Evolutionary conservation across 2,113 vertebrate genomes (phyloP).

Genomic region (Sclerurus mexicanus): DNA sequence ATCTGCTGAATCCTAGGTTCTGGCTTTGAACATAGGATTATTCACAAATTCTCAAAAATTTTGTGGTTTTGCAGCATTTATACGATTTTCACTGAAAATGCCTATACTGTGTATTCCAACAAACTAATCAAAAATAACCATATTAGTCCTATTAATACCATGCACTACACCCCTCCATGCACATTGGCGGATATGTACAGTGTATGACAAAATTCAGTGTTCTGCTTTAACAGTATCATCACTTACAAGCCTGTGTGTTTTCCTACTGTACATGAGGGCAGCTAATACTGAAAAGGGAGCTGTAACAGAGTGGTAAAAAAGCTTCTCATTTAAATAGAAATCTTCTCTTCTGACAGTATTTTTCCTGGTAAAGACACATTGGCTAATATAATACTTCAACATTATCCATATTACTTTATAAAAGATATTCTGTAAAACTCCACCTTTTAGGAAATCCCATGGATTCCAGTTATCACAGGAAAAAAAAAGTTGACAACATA

Average conservation of each 20-base stretch:
- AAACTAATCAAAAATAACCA: not conserved
- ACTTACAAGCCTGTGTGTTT: not conserved
- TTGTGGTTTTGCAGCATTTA: not conserved
- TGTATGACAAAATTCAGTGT: not conserved
- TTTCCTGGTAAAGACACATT: not conserved
- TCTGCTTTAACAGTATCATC: not conserved
- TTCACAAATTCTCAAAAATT: not conserved
- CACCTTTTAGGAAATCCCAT: not conserved
- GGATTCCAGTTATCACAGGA: not conserved
- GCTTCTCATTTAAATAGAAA: not conserved
- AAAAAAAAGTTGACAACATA: not conserved
- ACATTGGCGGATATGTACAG: rapidly evolving
- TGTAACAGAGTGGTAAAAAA: not conserved
- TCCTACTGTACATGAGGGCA: not conserved
- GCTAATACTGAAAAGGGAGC: not conserved
- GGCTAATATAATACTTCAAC: not conserved
- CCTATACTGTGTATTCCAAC: not conserved
- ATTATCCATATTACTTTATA: not conserved
- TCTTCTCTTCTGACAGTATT: not conserved
- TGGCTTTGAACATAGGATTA: not conserved
- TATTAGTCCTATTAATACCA: not conserved
- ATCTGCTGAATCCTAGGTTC: not conserved
- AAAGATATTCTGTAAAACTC: not conserved
- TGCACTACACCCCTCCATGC: not conserved
- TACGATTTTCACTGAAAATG: not conserved